Evolutionary conservation across 2,797 vertebrate genomes (phyloP).

Genomic region (Pelochelys cantorii): DNA sequence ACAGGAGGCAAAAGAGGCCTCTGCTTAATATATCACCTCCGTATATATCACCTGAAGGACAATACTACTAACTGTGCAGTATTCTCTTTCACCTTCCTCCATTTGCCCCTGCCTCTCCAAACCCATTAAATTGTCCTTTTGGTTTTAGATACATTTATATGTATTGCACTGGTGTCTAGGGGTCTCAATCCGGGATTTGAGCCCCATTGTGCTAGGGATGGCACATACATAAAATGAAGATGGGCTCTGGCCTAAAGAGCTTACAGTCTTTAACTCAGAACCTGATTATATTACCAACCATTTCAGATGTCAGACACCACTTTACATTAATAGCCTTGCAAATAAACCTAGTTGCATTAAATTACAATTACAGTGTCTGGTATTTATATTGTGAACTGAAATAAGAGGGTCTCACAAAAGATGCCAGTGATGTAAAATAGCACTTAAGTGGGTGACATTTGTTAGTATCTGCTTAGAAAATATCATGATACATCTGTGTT

Average conservation of each 20-base stretch:
- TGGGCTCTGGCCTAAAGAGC: not conserved
- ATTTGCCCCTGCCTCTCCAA: not conserved
- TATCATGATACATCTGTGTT: no score
- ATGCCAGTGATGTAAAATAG: not conserved
- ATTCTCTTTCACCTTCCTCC: not conserved
- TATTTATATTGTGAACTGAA: not conserved
- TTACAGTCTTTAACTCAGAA: accelerated
- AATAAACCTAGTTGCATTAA: not conserved
- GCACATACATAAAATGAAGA: not conserved
- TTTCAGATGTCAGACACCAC: not conserved
- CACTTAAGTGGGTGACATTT: not conserved
- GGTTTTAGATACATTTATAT: not conserved
- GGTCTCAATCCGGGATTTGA: not conserved
- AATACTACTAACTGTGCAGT: not conserved
- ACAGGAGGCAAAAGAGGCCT: not conserved
- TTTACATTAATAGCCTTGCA: not conserved
- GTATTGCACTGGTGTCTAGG: not conserved
- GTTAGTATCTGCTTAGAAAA: not conserved
- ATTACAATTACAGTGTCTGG: not conserved
- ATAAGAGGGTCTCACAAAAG: not conserved
- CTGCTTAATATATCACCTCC: not conserved
- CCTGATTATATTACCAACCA: not conserved
- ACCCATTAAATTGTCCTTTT: not conserved
- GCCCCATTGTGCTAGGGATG: not conserved
- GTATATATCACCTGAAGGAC: not conserved